Evolutionary conservation across 2,888 invertebrate genomes (phyloP), one percentile per base, ranked within the genome.

Genomic region (Abrostola tripartita): DNA sequence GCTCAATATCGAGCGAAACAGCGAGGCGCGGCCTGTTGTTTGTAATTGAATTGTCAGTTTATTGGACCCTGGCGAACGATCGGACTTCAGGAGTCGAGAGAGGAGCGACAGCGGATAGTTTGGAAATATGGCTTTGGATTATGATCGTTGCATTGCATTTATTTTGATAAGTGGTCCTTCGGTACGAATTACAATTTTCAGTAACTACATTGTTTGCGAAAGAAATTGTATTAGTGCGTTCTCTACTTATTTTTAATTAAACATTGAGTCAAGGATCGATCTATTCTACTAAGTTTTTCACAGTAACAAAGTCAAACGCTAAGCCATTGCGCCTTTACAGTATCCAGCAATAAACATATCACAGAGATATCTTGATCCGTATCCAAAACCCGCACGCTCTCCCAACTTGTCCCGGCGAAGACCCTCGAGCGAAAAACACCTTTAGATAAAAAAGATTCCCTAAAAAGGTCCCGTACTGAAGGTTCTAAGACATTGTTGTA

Each of bases 21-120:
- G 77, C 74, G 69, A 78, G 78, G 73, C 81, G 79, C 78, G 75
- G 83, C 61, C 64, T 71, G 83, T 82, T 84, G 81, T 85, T 84
- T 85, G 85, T 89, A 88, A 89, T 89, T 88, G 88, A 88, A 88
- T 88, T 83, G 87, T 86, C 86, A 81, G 81, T 86, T 86, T 89
- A 88, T 88, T 82, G 87, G 81, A 63, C 88, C 87, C 88, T 67
- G 68, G 83, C 67, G 80, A 70, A 71, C 78, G 61, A 61, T 79
- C 73, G 69, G 56, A 72, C 63, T 65, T 53, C 62, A 62, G 47
- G 50, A 50, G 37, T 56, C 57, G 70, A 68, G 61, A 44, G 50
- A 71, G 7, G 37, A 68, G 74, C 54, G 78, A 40, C 9, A 61
- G 71, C 67, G 71, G 59, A 35, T 9, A 54, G 12, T 35, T 12